Evolutionary conservation across 1,140 invertebrate species (phyloP), one percentile per base, ranked within the genome.

Genomic region (Drosophila nigromelanica): DNA sequence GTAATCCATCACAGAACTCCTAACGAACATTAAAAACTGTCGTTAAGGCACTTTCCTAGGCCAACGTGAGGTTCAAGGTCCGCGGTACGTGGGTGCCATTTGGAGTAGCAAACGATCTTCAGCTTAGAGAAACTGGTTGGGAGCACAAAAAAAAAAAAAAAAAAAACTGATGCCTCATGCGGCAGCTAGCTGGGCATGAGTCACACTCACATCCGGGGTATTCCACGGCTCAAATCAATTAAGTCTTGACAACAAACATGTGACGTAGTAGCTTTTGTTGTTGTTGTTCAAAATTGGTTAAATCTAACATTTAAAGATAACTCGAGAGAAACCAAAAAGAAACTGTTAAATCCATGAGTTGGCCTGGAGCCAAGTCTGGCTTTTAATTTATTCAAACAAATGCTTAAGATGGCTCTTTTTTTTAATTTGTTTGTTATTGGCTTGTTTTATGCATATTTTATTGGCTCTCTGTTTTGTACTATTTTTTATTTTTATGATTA

Each of bases 151-250:
- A 24, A 24, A 24, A 24, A 4, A 18, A 24, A 4, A 24, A 24
- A 4, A 2, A 24, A 56, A 52, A 55, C 48, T 42, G 54, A 45
- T 66, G 61, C 68, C 62, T 42, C 52, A 68, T 48, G 48, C 56
- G 30, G 12, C 64, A 68, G 50, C 35, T 35, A 52, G 42, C 21
- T 40, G 4, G 11, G 37, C 60, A 82, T 86, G 82, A 86, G 67
- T 72, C 69, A 67, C 6, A 33, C n/a, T 63, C 83, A 87, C 82
- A 73, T 86, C 75, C 82, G 82, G 82, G 81, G 82, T 82, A 87
- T 87, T 86, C 82, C 81, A 42, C 54, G 21, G 39, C 42, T 51
- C 30, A 64, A 60, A 68, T 47, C 56, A 54, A 0, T 24, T 48
- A 63, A 52, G 40, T 73, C 71, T 56, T 18, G 30, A 58, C 8